Evolutionary conservation across 2,113 vertebrate species (phyloP).

Genomic region (Gambusia affinis): DNA sequence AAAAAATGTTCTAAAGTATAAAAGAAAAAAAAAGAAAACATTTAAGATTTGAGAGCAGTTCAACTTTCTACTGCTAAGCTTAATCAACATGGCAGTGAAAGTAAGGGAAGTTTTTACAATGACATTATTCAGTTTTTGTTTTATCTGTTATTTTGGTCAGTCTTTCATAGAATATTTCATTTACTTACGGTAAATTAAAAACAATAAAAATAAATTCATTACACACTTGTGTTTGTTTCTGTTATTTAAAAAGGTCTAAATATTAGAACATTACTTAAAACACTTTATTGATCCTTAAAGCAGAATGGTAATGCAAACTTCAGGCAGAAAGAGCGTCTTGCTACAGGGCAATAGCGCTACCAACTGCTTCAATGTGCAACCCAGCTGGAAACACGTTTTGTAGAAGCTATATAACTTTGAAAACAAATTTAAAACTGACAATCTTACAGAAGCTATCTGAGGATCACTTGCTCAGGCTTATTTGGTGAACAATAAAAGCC

Average conservation of each 20-base stretch:
- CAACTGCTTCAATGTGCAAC: too few relatives aligned
- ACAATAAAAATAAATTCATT: neutral
- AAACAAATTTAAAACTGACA: neutral
- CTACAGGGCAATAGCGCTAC: too few relatives aligned
- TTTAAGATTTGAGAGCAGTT: neutral
- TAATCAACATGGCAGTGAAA: too few relatives aligned
- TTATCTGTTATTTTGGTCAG: neutral
- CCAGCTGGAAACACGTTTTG: neutral
- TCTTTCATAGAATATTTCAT: neutral
- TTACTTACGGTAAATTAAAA: neutral
- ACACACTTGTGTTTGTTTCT: neutral
- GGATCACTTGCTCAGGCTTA: neutral
- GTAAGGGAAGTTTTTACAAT: neutral
- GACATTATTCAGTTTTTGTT: neutral
- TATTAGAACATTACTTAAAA: neutral
- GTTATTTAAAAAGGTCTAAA: neutral
- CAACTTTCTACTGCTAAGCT: neutral
- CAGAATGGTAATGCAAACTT: neutral
- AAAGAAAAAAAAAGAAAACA: neutral
- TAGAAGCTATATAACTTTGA: neutral
- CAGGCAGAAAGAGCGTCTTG: too few relatives aligned
- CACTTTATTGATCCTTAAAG: neutral
- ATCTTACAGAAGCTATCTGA: neutral
- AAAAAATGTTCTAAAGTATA: slow-evolving; percentile 13
- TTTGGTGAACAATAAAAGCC: neutral